Base-by-base conservation (phyloP, 1,140 invertebrate species). In the Hypsibius dujardini region DNA sequence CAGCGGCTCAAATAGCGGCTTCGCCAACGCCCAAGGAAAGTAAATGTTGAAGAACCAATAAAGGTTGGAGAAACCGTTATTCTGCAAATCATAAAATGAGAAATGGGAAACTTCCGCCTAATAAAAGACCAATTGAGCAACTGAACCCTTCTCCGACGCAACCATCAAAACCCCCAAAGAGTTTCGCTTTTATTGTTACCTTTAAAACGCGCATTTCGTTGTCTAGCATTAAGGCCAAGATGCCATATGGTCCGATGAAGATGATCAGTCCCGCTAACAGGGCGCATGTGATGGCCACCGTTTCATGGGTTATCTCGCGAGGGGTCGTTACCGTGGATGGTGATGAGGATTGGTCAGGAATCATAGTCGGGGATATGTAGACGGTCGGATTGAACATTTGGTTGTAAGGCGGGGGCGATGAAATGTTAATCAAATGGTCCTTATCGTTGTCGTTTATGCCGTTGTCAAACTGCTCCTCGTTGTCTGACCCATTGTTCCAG, bases 1-100 rank as follows among this genome's bases (percentile, higher is more conserved):
- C 50, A 56, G 50, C 50, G 50, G 50, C 50, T 56, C 50, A 56
- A 56, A 56, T n/a, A 56, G 50, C 50, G 50, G 50, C 50, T 56
- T 56, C 7, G 50, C 50, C 50, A 56, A n/a, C 50, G 50, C 50
- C 50, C 50, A 56, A 7, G 50, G 50, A n/a, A 56, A 56, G 50
- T n/a, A 56, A n/a, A 56, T 12, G 7, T 56, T 56, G 50, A 56
- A 56, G 50, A 56, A 56, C 50, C 50, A 56, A n/a, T 12, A 56
- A 28, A 28, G 28, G 28, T 28, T 28, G 28, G 28, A 28, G 28
- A 28, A 28, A 28, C 28, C 28, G 28, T 28, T 28, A 28, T 28
- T 28, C 28, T 28, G 28, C 28, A 28, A 28, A 28, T 28, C 28
- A 28, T 28, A 28, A 28, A 28, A 28, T 28, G 28, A 28, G 28